These are phyloP conservation scores for Falco cherrug DNA, from an alignment of 2,797 vertebrate genomes.

Conservation along the genomic window DNA sequence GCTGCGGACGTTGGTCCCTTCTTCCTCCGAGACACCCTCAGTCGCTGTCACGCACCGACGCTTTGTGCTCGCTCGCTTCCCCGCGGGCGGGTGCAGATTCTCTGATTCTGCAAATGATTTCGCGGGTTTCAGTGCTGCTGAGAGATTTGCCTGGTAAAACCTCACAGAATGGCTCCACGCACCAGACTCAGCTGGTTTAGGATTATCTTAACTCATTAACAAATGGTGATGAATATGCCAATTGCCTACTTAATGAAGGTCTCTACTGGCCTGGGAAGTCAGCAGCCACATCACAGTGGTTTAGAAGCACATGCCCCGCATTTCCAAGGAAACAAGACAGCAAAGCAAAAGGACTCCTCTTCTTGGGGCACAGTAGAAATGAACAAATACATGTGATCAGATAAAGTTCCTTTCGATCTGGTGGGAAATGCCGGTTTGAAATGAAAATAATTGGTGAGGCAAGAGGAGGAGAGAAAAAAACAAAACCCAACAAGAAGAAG, in stretches of 20 bases:
- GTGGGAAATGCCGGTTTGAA: neutral
- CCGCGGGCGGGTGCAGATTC: neutral
- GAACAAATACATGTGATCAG: neutral
- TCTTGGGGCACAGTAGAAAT: neutral
- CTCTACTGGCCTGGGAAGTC: neutral
- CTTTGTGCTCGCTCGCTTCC: neutral
- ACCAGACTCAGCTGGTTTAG: neutral
- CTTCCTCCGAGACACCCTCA: neutral
- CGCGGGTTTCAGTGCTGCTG: neutral
- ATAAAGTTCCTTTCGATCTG: conserved; percentile 8
- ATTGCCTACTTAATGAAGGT: neutral
- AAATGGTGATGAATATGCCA: neutral
- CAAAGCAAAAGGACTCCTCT: neutral
- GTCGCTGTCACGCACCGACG: accelerated
- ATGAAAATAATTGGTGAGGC: neutral
- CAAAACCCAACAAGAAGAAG: neutral
- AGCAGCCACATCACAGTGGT: neutral
- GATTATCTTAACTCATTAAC: neutral
- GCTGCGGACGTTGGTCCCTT: neutral
- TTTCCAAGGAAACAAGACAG: neutral
- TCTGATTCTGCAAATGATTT: neutral
- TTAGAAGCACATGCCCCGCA: neutral
- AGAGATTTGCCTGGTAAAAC: neutral
- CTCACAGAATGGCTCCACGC: neutral
- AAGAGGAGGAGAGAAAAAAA: neutral